Percentiles rank a stretch among this genome's conserved stretches.
phyloP scores from a whole-genome alignment of 2,797 vertebrate genomes.

The Sylvilagus floridanus region DNA sequence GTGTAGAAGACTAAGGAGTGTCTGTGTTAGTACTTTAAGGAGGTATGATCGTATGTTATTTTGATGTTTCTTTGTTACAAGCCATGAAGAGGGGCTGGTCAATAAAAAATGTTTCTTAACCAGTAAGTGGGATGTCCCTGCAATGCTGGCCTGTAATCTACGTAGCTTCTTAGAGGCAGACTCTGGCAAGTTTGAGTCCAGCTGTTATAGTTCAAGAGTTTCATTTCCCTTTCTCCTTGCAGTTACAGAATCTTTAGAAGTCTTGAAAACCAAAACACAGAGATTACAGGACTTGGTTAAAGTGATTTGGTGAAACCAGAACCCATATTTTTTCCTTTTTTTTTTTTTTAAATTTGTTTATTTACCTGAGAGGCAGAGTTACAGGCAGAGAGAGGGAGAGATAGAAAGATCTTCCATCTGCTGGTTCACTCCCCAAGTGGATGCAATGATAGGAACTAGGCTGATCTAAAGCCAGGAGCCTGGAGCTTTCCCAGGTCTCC shows the following conservation, averaged over 20 bases:
- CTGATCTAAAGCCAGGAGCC: too few relatives aligned
- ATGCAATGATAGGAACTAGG: too few relatives aligned
- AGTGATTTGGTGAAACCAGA: constrained; percentile 31
- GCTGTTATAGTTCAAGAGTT: neutral
- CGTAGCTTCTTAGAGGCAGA: neutral
- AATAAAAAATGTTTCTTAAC: constrained; percentile 45
- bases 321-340: neutral
- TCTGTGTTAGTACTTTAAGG: constrained; percentile 49
- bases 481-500: too few relatives aligned
- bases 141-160: neutral
- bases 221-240: constrained; percentile 38
- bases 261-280: constrained; percentile 33
- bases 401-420: too few relatives aligned
- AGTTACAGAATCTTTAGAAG: constrained; percentile 30
- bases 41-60: constrained; percentile 34
- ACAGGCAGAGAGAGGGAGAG: too few relatives aligned
- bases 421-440: too few relatives aligned
- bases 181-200: constrained; percentile 35
- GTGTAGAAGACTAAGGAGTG: neutral
- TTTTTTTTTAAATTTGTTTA: too few relatives aligned
- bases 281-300: constrained; percentile 27
- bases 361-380: too few relatives aligned
- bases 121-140: constrained; percentile 23
- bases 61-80: constrained; percentile 58
- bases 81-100: neutral